Conservation (phyloP, 2,888 invertebrate species). For the Xestia c-nigrum region DNA sequence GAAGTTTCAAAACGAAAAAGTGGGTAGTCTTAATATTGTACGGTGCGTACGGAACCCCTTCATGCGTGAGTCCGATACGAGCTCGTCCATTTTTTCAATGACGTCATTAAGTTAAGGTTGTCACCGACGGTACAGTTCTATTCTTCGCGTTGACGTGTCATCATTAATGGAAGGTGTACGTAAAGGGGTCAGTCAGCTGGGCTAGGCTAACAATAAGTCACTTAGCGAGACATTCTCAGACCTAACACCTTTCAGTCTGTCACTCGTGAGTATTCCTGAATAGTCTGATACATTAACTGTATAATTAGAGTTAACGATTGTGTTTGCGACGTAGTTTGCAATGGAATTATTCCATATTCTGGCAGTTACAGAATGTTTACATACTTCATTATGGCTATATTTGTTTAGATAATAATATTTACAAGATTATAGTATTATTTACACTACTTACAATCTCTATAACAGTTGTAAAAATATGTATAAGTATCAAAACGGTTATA, state of each 20-base stretch:
- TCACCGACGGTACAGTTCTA: constrained; percentile 40
- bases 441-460: no score
- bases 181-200: constrained; percentile 48
- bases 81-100: constrained; percentile 14
- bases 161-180: constrained; percentile 44
- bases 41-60: background rate
- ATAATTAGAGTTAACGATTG: background rate
- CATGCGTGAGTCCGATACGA: background rate
- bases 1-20: background rate
- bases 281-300: constrained; percentile 11
- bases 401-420: background rate
- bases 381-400: background rate
- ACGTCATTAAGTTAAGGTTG: constrained; percentile 48
- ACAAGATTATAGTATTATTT: no score
- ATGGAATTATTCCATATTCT: background rate
- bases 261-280: constrained; percentile 17
- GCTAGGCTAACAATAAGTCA: constrained; percentile 57
- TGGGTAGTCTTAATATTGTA: background rate
- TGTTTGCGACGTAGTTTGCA: background rate
- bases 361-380: no score
- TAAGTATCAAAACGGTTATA: no score
- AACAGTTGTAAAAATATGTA: no score
- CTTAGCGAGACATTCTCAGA: constrained; percentile 48
- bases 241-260: constrained; percentile 22
- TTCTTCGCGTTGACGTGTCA: constrained; percentile 38